phyloP scores from a whole-genome alignment of 53 echinoderm and acorn worm genomes.

The Holothuria scabra region DNA sequence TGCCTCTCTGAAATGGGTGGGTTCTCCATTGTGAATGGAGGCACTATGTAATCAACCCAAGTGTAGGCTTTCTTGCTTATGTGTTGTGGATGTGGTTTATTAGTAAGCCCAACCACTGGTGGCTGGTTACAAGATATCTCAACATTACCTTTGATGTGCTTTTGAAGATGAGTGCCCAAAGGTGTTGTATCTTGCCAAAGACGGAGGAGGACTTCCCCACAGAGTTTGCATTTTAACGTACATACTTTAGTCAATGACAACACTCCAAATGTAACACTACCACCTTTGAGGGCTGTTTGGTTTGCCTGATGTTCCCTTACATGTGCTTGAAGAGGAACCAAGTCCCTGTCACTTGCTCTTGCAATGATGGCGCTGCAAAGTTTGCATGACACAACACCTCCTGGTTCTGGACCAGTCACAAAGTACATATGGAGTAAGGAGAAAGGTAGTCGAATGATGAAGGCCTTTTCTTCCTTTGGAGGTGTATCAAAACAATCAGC shows the following conservation, averaged over 20 bases:
- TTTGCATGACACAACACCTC: conserved; percentile 49
- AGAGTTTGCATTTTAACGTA: background rate
- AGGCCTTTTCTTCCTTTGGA: conserved; percentile 12
- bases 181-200: conserved; percentile 16
- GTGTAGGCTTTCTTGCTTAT: conserved; percentile 65
- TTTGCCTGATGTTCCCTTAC: background rate
- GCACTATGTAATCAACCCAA: conserved; percentile 91
- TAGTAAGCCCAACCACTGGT: background rate
- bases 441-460: conserved; percentile 31
- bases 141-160: background rate
- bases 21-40: conserved; percentile 80
- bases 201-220: background rate
- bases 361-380: conserved; percentile 36
- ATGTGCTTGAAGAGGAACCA: conserved; percentile 9
- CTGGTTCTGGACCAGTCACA: conserved; percentile 30
- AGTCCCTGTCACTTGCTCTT: conserved; percentile 3
- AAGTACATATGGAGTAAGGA: conserved; percentile 41
- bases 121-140: conserved; percentile 3
- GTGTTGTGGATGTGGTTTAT: conserved; percentile 32
- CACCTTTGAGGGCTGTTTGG: background rate
- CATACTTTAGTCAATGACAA: background rate
- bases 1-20: conserved; percentile 71
- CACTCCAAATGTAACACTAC: background rate
- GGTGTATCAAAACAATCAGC: conserved; percentile 33
- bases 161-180: background rate